Evolutionary conservation across 2,797 vertebrate species (phyloP).

Genomic region (Margarornis squamiger): DNA sequence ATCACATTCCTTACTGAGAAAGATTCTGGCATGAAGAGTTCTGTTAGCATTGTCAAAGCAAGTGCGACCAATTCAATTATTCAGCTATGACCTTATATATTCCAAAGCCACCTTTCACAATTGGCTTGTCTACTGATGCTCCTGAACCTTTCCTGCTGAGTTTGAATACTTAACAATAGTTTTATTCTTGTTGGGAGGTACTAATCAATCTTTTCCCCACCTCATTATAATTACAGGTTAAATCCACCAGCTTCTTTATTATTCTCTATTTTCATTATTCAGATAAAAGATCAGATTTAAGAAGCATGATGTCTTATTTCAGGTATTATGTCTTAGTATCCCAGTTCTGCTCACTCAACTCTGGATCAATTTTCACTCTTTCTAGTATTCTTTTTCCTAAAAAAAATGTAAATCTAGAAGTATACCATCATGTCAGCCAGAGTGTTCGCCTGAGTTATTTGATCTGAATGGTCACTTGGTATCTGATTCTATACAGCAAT

Average conservation of each 20-base stretch:
- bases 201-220: background rate
- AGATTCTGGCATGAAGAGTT: background rate
- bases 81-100: background rate
- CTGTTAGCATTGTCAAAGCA: background rate
- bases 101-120: background rate
- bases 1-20: background rate
- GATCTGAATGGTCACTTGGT: background rate
- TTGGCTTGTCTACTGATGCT: background rate
- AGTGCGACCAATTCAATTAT: background rate
- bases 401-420: background rate
- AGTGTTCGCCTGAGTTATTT: background rate
- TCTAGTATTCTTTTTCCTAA: background rate
- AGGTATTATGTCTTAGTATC: background rate
- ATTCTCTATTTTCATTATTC: background rate
- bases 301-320: background rate
- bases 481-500: background rate
- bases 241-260: background rate
- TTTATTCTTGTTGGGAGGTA: background rate
- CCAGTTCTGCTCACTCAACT: background rate
- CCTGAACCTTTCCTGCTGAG: background rate
- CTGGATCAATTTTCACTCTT: background rate
- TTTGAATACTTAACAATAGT: background rate
- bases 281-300: background rate
- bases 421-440: background rate
- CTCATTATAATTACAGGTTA: background rate